A percentile compares a stretch with the other conserved stretches of the same genome.
Conservation (phyloP, 2,888 invertebrate genomes). For the Pollenia labialis region DNA sequence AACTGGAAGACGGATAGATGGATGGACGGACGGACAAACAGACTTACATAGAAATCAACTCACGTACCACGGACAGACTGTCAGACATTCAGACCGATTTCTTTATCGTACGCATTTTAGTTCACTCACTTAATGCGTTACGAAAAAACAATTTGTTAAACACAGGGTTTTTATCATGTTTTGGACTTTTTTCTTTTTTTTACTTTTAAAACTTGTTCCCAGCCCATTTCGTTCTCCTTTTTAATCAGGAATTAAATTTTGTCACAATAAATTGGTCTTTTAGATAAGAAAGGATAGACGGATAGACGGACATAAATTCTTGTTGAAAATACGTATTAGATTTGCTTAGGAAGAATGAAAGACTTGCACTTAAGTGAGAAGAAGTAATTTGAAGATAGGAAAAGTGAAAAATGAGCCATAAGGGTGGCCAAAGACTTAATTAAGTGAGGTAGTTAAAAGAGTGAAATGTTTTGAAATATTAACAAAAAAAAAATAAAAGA, state of each 20-base stretch:
- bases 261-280: slow-evolving; percentile 69
- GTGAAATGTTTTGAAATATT: not conserved
- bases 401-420: slow-evolving; percentile 31
- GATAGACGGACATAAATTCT: not conserved
- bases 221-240: slow-evolving; percentile 34
- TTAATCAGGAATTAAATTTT: slow-evolving; percentile 61
- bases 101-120: slow-evolving; percentile 48
- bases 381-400: not conserved
- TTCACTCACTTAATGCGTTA: slow-evolving; percentile 51
- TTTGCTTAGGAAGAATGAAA: not conserved
- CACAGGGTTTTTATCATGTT: slow-evolving; percentile 67
- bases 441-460: not conserved
- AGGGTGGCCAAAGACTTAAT: not conserved
- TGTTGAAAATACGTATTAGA: slow-evolving; percentile 2
- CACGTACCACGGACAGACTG: slow-evolving; percentile 12
- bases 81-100: not conserved
- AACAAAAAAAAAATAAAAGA: too few species aligned
- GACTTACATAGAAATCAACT: slow-evolving; percentile 37
- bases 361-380: slow-evolving; percentile 13
- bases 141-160: slow-evolving; percentile 71
- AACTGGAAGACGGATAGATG: not conserved
- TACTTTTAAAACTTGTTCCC: slow-evolving; percentile 11
- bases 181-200: slow-evolving; percentile 31
- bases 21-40: not conserved
- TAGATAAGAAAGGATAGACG: slow-evolving; percentile 53